phyloP scores from a whole-genome alignment of 2,113 vertebrate genomes.

The Lycaon pictus region DNA sequence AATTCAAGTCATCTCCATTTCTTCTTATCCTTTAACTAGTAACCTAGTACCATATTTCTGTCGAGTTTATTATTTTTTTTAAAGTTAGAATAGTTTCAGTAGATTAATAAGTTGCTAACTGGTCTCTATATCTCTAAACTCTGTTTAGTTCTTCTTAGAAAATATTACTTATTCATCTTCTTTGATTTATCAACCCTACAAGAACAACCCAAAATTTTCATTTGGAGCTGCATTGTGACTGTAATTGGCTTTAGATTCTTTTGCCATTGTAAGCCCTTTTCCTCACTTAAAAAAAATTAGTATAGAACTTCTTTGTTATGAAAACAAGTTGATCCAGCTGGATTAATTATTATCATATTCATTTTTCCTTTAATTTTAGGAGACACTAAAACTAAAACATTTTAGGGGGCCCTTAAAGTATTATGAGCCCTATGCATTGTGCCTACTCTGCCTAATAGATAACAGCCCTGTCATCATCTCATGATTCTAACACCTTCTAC shows the following conservation, averaged over 20 bases:
- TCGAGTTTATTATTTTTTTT: background rate
- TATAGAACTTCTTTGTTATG: background rate
- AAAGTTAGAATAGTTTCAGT: background rate
- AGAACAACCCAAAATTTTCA: background rate
- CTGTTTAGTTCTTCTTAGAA: conserved; percentile 19
- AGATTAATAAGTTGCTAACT: background rate
- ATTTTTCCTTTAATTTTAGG: background rate
- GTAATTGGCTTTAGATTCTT: background rate
- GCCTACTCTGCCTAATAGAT: background rate
- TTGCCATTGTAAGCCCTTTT: background rate
- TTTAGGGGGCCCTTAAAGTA: background rate
- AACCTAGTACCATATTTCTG: background rate
- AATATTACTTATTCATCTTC: background rate
- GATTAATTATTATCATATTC: background rate
- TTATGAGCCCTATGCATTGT: background rate
- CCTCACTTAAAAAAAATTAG: background rate
- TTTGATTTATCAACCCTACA: background rate
- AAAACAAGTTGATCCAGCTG: background rate
- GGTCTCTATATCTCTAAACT: background rate
- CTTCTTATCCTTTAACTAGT: background rate
- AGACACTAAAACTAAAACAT: background rate
- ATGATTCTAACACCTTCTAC: background rate
- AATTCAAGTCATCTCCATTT: background rate
- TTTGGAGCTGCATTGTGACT: background rate
- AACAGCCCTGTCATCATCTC: background rate